Evolutionary conservation across 1,140 invertebrate genomes (phyloP).

Genomic region (Zaprionus camerounensis): DNA sequence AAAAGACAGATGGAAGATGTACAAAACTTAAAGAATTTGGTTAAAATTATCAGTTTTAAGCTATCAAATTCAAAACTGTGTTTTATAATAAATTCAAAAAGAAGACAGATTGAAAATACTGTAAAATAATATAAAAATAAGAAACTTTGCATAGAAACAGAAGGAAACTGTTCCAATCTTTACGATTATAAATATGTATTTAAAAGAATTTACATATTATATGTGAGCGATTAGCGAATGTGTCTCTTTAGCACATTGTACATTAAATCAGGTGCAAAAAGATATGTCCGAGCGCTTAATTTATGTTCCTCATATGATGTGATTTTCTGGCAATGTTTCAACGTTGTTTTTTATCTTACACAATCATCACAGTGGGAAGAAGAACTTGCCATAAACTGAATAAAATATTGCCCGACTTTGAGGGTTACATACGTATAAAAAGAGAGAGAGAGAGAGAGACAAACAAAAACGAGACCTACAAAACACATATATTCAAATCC

Average conservation of each 20-base stretch:
- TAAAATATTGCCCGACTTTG: slow-evolving; percentile 56
- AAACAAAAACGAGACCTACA: background rate
- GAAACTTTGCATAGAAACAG: background rate
- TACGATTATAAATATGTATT: background rate
- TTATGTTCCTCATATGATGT: slow-evolving; percentile 43
- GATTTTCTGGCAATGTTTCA: slow-evolving; percentile 37
- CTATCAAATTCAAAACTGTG: too few relatives aligned
- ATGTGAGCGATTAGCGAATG: background rate
- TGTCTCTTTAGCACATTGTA: background rate
- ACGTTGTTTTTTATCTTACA: slow-evolving; percentile 61
- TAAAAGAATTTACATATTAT: background rate
- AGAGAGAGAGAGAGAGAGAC: background rate
- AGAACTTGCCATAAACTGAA: slow-evolving; percentile 61
- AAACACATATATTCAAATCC: slow-evolving; percentile 21
- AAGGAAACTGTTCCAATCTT: background rate
- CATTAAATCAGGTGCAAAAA: slow-evolving; percentile 6
- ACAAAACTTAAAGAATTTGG: too few relatives aligned
- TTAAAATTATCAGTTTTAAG: too few relatives aligned
- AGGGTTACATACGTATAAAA: slow-evolving; percentile 16
- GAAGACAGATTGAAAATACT: too few relatives aligned
- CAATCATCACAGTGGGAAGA: slow-evolving; percentile 38
- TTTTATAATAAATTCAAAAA: too few relatives aligned
- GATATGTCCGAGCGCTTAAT: slow-evolving; percentile 2
- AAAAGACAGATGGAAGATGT: background rate
- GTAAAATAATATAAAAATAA: too few relatives aligned